Conservation (phyloP, 2,888 invertebrate species). For the Ichneumon xanthorius region DNA sequence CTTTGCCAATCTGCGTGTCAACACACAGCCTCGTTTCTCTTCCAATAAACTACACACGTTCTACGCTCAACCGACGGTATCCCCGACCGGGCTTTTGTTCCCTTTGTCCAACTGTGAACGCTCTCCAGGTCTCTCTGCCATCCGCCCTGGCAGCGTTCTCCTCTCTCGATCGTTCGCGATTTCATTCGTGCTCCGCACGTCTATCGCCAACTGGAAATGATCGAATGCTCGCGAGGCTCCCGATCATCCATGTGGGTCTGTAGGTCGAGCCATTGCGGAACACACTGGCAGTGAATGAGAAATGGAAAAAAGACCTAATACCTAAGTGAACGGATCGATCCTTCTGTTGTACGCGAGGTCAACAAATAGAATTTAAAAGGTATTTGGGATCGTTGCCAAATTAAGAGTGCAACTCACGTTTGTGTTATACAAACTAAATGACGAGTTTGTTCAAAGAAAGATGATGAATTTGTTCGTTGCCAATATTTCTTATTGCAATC, state of each 20-base stretch:
- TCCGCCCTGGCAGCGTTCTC: conserved; percentile 9
- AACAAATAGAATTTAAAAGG: too few species aligned
- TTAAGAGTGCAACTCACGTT: too few species aligned
- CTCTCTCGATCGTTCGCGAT: conserved; percentile 38
- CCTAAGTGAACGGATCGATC: neutral
- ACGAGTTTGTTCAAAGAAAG: too few species aligned
- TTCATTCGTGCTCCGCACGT: conserved; percentile 24
- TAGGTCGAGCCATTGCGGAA: conserved; percentile 11
- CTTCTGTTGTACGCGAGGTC: too few species aligned
- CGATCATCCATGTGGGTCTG: neutral
- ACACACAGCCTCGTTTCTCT: conserved; percentile 51
- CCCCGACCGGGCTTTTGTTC: conserved; percentile 56
- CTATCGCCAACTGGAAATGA: conserved; percentile 17
- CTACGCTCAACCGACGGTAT: conserved; percentile 53
- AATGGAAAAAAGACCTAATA: neutral
- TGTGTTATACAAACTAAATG: too few species aligned
- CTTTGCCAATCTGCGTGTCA: conserved; percentile 41
- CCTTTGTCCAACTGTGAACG: conserved; percentile 49
- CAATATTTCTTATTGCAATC: too few species aligned
- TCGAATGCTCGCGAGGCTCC: conserved; percentile 5
- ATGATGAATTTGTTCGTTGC: too few species aligned
- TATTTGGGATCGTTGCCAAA: too few species aligned
- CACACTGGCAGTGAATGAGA: neutral
- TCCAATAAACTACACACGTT: conserved; percentile 66
- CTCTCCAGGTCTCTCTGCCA: conserved; percentile 27